Evolutionary conservation across 2,888 invertebrate genomes (phyloP), one percentile per base, ranked within the genome.

Genomic region (Drosophila neutralis): DNA sequence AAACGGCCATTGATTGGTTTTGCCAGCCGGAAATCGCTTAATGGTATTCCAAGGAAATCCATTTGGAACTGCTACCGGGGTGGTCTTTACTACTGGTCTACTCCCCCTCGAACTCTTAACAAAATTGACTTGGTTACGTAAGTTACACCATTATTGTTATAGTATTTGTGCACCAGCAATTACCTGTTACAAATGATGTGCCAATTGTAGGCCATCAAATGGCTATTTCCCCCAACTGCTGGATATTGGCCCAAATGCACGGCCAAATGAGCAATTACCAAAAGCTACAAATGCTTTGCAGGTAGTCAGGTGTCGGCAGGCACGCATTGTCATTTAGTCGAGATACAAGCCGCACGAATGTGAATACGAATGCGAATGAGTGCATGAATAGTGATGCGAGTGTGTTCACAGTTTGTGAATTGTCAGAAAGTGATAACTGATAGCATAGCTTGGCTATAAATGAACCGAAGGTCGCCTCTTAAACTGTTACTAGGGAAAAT

Each of bases 291-390:
- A 82, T 75, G 76, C 67, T 65, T 68, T 56, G 35, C 52, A 63
- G 52, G 64, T 56, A 73, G 24, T 24, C 15, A 83, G 90, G 86
- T 87, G 86, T 88, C 83, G 76, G 73, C 77, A 70, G 80, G 88
- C 85, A 89, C 84, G 84, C 79, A 87, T 89, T 89, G 83, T 87
- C 77, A 80, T 78, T 78, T 64, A 80, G 76, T 66, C 62, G 13
- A 65, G 48, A 64, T 49, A 60, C 65, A 52, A 31, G 52, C 54
- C 52, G 33, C 56, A 68, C 71, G 76, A 78, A 64, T 51, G 27
- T 33, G 49, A 61, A 69, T 60, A 10, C 42, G 18, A 56, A 51
- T 57, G 7, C 40, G 54, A 31, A 24, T n/a, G 33, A 57, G 36
- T 38, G 42, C 31, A 29, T 29, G 4, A 29, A 40, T 27, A 57